These are phyloP conservation scores for Cecidostiba fungosa DNA, from an alignment of 2,888 invertebrate genomes.

Conservation along the genomic window DNA sequence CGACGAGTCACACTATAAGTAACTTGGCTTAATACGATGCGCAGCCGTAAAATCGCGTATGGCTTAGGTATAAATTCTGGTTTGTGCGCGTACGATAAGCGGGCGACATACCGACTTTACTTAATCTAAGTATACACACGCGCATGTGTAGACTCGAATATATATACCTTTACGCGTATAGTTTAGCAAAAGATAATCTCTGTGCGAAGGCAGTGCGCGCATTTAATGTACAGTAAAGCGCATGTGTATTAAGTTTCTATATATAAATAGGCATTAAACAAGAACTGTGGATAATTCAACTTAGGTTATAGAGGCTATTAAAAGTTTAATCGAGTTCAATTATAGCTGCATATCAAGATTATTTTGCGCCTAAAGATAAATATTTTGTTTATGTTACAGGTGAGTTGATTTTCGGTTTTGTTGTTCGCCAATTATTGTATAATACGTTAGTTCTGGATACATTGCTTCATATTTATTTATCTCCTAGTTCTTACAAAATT, in stretches of 20 bases:
- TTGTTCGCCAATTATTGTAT: too few relatives aligned
- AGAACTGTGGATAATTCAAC: not conserved
- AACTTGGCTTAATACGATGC: not conserved
- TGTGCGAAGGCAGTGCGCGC: not conserved
- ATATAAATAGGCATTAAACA: not conserved
- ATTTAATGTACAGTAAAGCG: not conserved
- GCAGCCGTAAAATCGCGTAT: not conserved
- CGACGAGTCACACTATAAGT: not conserved
- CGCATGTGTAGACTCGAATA: not conserved
- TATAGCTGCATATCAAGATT: not conserved
- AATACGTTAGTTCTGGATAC: too few relatives aligned
- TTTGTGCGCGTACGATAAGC: constrained; percentile 14
- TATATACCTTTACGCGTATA: not conserved
- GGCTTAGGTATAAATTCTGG: constrained; percentile 8
- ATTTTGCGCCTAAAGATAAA: not conserved
- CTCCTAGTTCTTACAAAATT: too few relatives aligned
- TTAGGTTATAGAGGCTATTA: not conserved
- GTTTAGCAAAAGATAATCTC: constrained; percentile 33
- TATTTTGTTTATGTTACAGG: too few relatives aligned
- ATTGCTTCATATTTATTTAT: too few relatives aligned
- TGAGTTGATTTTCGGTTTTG: too few relatives aligned
- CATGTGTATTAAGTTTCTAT: not conserved
- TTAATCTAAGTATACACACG: constrained; percentile 17
- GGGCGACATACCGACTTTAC: constrained; percentile 20
- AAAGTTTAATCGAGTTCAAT: not conserved